phyloP scores from a whole-genome alignment of 2,797 vertebrate genomes.

The Serranus cabrilla region DNA sequence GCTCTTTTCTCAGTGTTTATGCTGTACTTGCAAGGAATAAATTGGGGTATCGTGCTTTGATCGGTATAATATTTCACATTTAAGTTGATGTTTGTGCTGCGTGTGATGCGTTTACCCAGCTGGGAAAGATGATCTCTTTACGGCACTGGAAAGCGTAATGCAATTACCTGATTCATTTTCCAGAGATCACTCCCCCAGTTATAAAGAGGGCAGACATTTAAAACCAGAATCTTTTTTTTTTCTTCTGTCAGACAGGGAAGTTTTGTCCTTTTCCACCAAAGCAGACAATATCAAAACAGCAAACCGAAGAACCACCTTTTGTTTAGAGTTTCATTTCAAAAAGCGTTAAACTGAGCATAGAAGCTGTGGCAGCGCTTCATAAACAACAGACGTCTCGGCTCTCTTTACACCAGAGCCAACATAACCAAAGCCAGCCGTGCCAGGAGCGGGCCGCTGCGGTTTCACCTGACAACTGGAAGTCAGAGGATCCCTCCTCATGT shows the following conservation, averaged over 20 bases:
- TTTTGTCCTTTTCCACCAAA: constrained; percentile 46
- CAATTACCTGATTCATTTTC: constrained; percentile 81
- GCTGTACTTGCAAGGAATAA: constrained; percentile 62
- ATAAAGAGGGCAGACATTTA: constrained; percentile 60
- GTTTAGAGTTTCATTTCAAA: constrained; percentile 65
- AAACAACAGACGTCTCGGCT: constrained; percentile 61
- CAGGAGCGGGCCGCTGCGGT: constrained; percentile 58
- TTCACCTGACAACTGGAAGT: constrained; percentile 78
- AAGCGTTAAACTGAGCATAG: constrained; percentile 63
- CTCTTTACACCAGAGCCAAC: constrained; percentile 51
- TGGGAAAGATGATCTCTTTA: constrained; percentile 81
- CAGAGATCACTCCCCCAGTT: constrained; percentile 63
- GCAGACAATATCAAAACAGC: constrained; percentile 54
- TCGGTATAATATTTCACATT: constrained; percentile 81
- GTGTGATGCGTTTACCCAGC: constrained; percentile 81
- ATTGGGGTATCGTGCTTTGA: constrained; percentile 70
- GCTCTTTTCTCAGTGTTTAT: constrained; percentile 66
- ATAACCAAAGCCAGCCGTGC: constrained; percentile 37
- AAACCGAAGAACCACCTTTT: constrained; percentile 50
- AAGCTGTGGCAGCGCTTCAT: constrained; percentile 38
- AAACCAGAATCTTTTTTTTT: constrained; percentile 58
- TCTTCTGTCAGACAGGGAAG: constrained; percentile 29
- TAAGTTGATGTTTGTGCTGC: constrained; percentile 79
- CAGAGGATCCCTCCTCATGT: constrained; percentile 64
- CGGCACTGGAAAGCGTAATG: constrained; percentile 72